Conservation (phyloP, 2,888 invertebrate genomes). For the Drosophila ustulata region DNA sequence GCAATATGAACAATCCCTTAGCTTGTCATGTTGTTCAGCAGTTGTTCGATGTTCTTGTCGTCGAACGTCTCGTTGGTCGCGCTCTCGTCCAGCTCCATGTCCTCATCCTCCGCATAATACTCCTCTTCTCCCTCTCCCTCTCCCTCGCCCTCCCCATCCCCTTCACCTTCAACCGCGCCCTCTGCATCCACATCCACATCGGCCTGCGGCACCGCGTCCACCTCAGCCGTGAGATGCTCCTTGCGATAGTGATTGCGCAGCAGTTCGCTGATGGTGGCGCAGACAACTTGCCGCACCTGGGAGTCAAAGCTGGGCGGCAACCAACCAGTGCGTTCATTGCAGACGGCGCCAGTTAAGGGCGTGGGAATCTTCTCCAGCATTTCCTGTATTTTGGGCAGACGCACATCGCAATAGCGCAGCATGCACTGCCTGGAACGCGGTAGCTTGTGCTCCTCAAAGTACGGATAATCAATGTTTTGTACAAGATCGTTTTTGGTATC, state of each 20-base stretch:
- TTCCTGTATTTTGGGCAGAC: slow-evolving; percentile 91
- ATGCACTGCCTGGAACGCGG: slow-evolving; percentile 95
- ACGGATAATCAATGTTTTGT: slow-evolving; percentile 83
- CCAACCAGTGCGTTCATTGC: slow-evolving; percentile 92
- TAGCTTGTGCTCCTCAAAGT: slow-evolving; percentile 89
- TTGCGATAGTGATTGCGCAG: slow-evolving; percentile 81
- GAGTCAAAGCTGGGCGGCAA: slow-evolving; percentile 89
- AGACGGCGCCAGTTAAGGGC: slow-evolving; percentile 87
- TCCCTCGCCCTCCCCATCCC: slow-evolving; percentile 58
- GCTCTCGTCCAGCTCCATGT: slow-evolving; percentile 64
- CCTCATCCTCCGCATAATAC: slow-evolving; percentile 58
- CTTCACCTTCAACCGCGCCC: slow-evolving; percentile 22
- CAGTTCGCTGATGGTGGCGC: slow-evolving; percentile 87
- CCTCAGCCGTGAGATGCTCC: slow-evolving; percentile 78
- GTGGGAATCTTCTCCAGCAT: slow-evolving; percentile 89
- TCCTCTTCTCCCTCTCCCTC: slow-evolving; percentile 62
- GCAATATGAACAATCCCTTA: slow-evolving; percentile 27
- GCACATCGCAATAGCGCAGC: slow-evolving; percentile 94
- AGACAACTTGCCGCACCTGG: slow-evolving; percentile 90
- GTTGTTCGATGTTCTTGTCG: slow-evolving; percentile 65
- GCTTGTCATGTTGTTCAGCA: slow-evolving; percentile 66
- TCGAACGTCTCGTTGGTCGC: slow-evolving; percentile 37
- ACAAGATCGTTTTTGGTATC: slow-evolving; percentile 77
- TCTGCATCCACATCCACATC: slow-evolving; percentile 56
- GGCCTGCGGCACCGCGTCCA: slow-evolving; percentile 75